A percentile compares a stretch with the other conserved stretches of the same genome.
Conservation (phyloP, 2,113 vertebrate species). For the Cranoglanis bouderius region DNA sequence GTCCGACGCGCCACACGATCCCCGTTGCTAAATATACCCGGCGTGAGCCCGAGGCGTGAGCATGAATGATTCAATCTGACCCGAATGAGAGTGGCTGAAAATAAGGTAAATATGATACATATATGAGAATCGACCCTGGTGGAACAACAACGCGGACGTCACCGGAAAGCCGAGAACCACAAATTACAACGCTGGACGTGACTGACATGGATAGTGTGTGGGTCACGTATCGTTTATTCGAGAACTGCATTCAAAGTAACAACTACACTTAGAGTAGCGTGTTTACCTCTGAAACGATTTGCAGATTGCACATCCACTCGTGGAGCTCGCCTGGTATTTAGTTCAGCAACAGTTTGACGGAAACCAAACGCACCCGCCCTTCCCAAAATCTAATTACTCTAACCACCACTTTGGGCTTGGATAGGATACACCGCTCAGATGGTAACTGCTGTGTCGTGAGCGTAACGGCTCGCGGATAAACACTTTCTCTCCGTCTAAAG, state of each 20-base stretch:
- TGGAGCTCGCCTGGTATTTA: constrained; percentile 1
- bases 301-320: background rate
- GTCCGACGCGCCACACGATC: constrained; percentile 62
- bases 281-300: background rate
- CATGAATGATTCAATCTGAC: constrained; percentile 42
- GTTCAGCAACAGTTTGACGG: background rate
- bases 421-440: background rate
- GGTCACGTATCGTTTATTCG: background rate
- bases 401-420: constrained; percentile 26
- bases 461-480: background rate
- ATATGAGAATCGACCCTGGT: constrained; percentile 19
- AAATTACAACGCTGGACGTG: constrained; percentile 24
- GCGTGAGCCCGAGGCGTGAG: constrained; percentile 24
- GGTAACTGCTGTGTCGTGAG: constrained; percentile 13
- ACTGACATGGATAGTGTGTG: background rate
- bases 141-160: constrained; percentile 36
- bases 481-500: background rate
- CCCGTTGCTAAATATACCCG: constrained; percentile 66
- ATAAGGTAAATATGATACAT: constrained; percentile 39
- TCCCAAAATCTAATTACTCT: constrained; percentile 32
- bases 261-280: background rate
- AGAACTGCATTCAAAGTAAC: background rate
- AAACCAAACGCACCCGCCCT: background rate
- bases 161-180: constrained; percentile 33
- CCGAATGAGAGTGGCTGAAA: constrained; percentile 61